Evolutionary conservation across 2,113 vertebrate genomes (phyloP), one percentile per base, ranked within the genome.

Genomic region (Caranx ignobilis): DNA sequence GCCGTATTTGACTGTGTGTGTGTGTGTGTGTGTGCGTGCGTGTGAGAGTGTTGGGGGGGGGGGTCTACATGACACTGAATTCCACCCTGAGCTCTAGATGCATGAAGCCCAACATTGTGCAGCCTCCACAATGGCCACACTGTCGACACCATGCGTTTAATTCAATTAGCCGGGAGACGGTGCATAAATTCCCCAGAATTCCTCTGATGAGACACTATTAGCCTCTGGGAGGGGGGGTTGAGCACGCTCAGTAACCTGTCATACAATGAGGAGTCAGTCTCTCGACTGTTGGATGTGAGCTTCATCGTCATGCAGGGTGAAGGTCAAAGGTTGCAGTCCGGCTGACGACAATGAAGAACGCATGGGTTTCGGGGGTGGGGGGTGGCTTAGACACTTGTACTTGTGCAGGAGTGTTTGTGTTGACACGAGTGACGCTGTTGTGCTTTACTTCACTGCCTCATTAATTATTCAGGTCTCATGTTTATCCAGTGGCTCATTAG

Each of bases 121-220:
- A 94, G 82, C 88, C 91, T 94, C 95, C 94, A 98, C 97, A 99
- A 98, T 98, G 96, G 96, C 94, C 92, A 95, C 96, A 97, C 97
- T 98, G 97, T 98, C 95, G 95, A 96, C 97, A 96, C 96, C 94
- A 96, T 97, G 96, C 95, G 95, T 96, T 96, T 97, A 98, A 99
- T 97, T 97, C 96, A 96, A 97, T 98, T 98, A 98, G 97, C 96
- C 94, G 93, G 96, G 96, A 97, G 97, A 97, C 96, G 97, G 94
- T 93, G 95, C 96, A 96, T 97, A 97, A 97, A 98, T 97, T 97
- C 97, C 97, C 94, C 97, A 97, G 97, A 97, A 97, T 97, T 97
- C 96, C 96, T 99, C 96, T 97, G 97, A 97, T 97, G 96, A 96
- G 87, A 93, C 64, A 96, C 95, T 96, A 95, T 95, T 95, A 95